Evolutionary conservation across 1,140 invertebrate species (phyloP).

Genomic region (Drosophila arawakana): DNA sequence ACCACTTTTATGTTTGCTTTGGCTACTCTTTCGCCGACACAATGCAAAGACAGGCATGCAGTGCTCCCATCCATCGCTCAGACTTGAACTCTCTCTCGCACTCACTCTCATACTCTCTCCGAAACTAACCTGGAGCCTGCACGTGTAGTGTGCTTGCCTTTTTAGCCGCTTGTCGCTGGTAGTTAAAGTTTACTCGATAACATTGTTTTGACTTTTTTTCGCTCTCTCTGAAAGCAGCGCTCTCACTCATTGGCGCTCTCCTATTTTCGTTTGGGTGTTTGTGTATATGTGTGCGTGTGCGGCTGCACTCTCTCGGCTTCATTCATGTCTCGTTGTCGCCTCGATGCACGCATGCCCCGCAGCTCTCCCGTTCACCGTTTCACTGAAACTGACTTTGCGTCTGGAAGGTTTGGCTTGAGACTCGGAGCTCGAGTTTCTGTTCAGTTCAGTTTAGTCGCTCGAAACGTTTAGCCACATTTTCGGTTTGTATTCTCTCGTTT

Average conservation of each 20-base stretch:
- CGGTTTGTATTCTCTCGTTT: constrained; percentile 59
- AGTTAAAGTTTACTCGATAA: constrained; percentile 30
- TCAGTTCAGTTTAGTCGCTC: constrained; percentile 75
- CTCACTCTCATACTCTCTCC: background rate
- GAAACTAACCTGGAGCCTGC: constrained; percentile 25
- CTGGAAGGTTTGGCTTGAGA: constrained; percentile 36
- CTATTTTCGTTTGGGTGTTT: background rate
- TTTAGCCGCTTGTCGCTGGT: constrained; percentile 44
- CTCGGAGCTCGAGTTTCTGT: constrained; percentile 21
- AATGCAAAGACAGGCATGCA: constrained; percentile 20
- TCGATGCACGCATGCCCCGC: constrained; percentile 63
- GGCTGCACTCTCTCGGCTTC: constrained; percentile 17
- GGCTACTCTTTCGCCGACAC: constrained; percentile 19
- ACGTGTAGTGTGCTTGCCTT: constrained; percentile 75
- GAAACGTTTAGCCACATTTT: constrained; percentile 66
- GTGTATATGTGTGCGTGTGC: background rate
- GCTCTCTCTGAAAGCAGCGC: constrained; percentile 12
- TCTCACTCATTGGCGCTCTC: constrained; percentile 22
- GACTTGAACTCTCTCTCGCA: background rate
- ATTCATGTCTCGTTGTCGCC: constrained; percentile 47
- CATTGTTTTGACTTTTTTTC: constrained; percentile 68
- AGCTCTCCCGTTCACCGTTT: constrained; percentile 6
- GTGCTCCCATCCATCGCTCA: constrained; percentile 4
- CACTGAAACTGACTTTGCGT: constrained; percentile 29
- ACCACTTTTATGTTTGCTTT: background rate